Evolutionary conservation across 2,888 invertebrate species (phyloP), one percentile per base, ranked within the genome.

Genomic region (Microplitis manilae): DNA sequence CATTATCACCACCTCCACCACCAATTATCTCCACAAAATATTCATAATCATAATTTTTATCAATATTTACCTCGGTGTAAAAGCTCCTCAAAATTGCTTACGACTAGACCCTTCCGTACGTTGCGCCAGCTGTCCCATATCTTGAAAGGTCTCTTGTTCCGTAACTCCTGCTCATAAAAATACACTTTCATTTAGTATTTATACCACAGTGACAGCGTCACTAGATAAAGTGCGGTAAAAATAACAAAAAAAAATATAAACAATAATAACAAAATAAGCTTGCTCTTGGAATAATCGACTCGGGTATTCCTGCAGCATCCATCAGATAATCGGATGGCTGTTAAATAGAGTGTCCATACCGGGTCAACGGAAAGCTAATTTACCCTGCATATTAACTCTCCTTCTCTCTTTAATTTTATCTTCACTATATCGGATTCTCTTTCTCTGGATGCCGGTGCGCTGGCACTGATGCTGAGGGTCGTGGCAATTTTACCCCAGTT

Each of bases 131-230:
- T 95, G 94, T 97, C 96, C 97, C 97, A 97, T 95, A 97, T 95
- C 94, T 97, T 97, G 93, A 97, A 96, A 94, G 97, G 96, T 94
- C 96, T 96, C 94, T 96, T 96, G 94, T 95, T 96, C 93, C 96
- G 95, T 93, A 95, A 94, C 94, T 96, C 96, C 96, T 96, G 93
- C 80, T 8, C 50, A 30, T 30, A 50, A 50, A 50, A 50, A 50
- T 50, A 50, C 8, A 13, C 50, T 13, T 50, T 5, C 1, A 50
- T 50, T 13, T 50, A 50, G 50, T 50, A 50, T 41, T 9, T 50
- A 50, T 50, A 50, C 13, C 50, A 13, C 50, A 50, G 6, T 50
- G 62, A 30, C 30, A 62, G 60, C 62, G 62, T 60, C 70, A 40
- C 6, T 76, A 62, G 59, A 64, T 50, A 15, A 15, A 62, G 13